These are phyloP conservation scores for Pygoscelis adeliae DNA, from an alignment of 2,113 vertebrate species.

Conservation along the genomic window DNA sequence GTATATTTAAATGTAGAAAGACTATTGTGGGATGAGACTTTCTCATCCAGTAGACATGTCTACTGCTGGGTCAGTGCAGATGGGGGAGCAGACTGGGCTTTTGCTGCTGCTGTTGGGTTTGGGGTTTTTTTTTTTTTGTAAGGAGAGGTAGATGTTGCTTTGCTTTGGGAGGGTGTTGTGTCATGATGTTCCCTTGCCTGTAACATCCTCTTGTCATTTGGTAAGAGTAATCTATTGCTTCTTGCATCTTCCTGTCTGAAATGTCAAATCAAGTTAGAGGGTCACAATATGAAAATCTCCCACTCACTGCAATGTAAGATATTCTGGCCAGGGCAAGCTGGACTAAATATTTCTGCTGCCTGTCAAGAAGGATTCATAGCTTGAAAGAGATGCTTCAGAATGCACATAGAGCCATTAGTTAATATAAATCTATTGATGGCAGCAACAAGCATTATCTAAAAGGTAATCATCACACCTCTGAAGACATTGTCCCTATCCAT, in stretches of 20 bases:
- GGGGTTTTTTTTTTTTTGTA: not conserved
- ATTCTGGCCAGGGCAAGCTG: not conserved
- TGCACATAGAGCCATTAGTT: not conserved
- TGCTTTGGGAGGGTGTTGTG: not conserved
- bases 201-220: not conserved
- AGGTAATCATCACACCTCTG: not conserved
- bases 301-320: not conserved
- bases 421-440: not conserved
- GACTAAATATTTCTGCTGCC: not conserved
- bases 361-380: not conserved
- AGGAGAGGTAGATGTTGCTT: not conserved
- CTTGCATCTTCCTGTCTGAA: not conserved
- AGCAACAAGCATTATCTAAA: not conserved
- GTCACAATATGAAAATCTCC: not conserved
- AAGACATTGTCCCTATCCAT: not conserved
- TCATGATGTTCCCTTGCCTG: not conserved
- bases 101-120: not conserved
- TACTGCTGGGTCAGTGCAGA: not conserved
- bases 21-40: not conserved
- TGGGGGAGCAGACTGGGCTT: not conserved
- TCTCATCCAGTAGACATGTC: not conserved
- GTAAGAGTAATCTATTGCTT: not conserved
- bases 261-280: not conserved
- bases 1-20: not conserved
- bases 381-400: not conserved